Base-by-base conservation (phyloP, 2,797 vertebrate species). In the Fistularia commersonii region DNA sequence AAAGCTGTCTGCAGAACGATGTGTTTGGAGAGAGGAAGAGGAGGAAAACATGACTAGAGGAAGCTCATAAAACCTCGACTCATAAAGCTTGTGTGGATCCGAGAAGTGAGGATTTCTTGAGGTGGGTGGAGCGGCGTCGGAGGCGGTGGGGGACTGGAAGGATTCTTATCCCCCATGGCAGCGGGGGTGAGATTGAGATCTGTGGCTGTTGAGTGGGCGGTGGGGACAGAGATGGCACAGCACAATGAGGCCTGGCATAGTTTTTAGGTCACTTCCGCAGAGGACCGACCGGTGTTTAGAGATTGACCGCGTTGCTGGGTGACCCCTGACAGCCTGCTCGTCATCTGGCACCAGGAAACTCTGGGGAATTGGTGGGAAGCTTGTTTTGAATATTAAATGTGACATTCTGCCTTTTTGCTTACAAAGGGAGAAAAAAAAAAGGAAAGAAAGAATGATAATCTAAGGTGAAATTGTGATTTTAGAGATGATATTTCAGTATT, bases 281-380 rank as follows among this genome's bases (percentile, higher is more conserved):
- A 81, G 79, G 61, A 66, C 69, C 64, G 47, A 67, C 37, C 72
- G 61, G 76, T 72, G 78, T 77, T 77, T 54, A 57, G 74, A 80
- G 72, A 77, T 69, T 43, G 66, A 70, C 74, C 58, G 48, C 74
- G 57, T 74, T 79, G 66, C 74, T 48, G 72, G 81, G 75, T 80
- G 81, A 86, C 84, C 83, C 81, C 83, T 81, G 83, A 72, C 85
- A 83, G 84, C 71, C 83, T 77, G 77, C 82, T 84, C 64, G 66
- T 85, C 81, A 84, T 84, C 87, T 83, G 86, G 82, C 82, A 52
- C 71, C 32, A 5, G 51, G 61, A 45, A 72, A 68, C 84, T 72
- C 80, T 35, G 40, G 77, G 76, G 84, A 72, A 80, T 74, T 67
- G 69, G 51, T 31, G 53, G 55, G 79, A 57, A 54, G 73, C 77